Percentiles rank a stretch among this genome's conserved stretches.
Evolutionary conservation across 1,140 invertebrate genomes (phyloP).

Genomic region (Laupala kohalensis): DNA sequence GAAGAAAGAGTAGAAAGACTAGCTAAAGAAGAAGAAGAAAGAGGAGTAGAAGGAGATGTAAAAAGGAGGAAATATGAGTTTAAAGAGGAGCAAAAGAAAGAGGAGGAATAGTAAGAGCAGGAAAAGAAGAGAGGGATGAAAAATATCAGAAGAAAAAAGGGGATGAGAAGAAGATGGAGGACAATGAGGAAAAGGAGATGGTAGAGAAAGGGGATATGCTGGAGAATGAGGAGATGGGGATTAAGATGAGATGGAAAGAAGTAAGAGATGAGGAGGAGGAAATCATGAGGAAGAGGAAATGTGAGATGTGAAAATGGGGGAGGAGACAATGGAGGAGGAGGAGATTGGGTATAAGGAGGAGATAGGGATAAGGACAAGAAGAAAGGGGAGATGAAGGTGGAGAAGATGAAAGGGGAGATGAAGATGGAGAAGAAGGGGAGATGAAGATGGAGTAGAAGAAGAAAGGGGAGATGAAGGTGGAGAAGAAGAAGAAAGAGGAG

Average conservation of each 20-base stretch:
- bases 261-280: neutral
- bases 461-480: too few species aligned
- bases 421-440: neutral
- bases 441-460: too few species aligned
- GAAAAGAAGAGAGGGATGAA: neutral
- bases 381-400: neutral
- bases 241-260: neutral
- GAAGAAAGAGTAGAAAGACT: too few species aligned
- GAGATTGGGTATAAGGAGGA: neutral
- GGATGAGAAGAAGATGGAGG: too few species aligned
- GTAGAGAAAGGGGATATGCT: neutral
- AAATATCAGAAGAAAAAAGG: neutral
- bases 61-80: too few species aligned
- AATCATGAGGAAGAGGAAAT: neutral
- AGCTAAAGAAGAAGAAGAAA: too few species aligned
- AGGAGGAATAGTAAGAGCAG: neutral
- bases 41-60: too few species aligned
- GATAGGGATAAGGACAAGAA: neutral
- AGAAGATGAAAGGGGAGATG: neutral
- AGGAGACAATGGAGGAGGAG: too few species aligned
- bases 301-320: neutral
- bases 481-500: too few species aligned
- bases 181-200: neutral
- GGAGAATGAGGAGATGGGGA: neutral
- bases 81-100: neutral